Evolutionary conservation across 1,140 invertebrate genomes (phyloP).

Genomic region (Hermetia illucens): DNA sequence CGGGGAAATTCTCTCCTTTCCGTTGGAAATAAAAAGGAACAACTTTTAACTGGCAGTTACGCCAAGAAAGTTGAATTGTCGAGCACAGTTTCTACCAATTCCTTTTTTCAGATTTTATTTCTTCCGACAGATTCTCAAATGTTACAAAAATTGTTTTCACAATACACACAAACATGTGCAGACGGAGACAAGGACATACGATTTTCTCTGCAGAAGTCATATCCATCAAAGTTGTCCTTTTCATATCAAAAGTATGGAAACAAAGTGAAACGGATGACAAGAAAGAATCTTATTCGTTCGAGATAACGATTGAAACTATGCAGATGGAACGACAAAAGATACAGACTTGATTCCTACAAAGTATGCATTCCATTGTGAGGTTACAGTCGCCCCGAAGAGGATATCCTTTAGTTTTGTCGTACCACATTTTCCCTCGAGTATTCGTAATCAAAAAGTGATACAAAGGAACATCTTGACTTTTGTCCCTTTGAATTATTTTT

Average conservation of each 20-base stretch:
- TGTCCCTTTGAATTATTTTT: background rate
- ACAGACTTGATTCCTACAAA: background rate
- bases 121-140: too few relatives aligned
- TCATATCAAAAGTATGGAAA: conserved; percentile 1
- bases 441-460: background rate
- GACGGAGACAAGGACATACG: too few relatives aligned
- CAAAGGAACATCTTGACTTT: background rate
- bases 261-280: background rate
- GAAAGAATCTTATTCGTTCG: background rate
- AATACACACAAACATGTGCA: too few relatives aligned
- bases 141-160: too few relatives aligned
- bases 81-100: too few relatives aligned
- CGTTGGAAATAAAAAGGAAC: too few relatives aligned
- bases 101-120: too few relatives aligned
- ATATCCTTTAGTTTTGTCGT: background rate
- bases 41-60: too few relatives aligned
- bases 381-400: background rate
- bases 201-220: too few relatives aligned
- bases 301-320: background rate
- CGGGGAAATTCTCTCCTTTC: too few relatives aligned
- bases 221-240: too few relatives aligned
- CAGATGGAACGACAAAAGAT: background rate
- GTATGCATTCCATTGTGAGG: background rate
- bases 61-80: too few relatives aligned
- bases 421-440: background rate